Evolutionary conservation across 1,140 invertebrate species (phyloP), one percentile per base, ranked within the genome.

Genomic region (Varroa destructor): DNA sequence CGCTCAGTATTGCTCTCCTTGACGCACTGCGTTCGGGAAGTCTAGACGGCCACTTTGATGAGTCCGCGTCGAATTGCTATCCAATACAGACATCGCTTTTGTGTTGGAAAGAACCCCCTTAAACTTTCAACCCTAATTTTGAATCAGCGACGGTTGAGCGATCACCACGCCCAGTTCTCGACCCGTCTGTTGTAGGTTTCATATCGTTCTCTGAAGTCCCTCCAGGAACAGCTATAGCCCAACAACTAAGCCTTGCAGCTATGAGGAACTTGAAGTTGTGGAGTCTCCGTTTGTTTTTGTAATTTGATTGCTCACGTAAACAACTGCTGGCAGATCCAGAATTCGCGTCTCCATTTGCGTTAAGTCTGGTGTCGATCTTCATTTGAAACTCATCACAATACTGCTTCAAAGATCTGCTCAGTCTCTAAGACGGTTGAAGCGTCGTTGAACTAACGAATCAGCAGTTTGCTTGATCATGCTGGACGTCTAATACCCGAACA

Each of bases 21-120:
- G 8, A 94, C 81, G 76, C 90, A 93, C 75, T 93, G 90, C 0
- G 91, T 93, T 14, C 91, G 77, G 3, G 61, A 36, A 0, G 88
- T 77, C 80, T 94, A 91, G 0, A 88, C 86, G 5, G 83, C 80
- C 75, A 87, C 84, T 78, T 93, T 93, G 0, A 92, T 77, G 57
- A 78, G 77, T 71, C 82, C 79, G 71, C 77, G 76, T 25, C 83
- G n/a, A 37, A 83, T 74, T 25, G 82, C 76, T 77, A 40, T 67
- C 14, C 61, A 67, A 67, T 14, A 67, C 8, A 37, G 40, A 4
- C 12, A 67, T 46, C 61, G 40, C 46, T 37, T 67, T 67, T 10
- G 40, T 46, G 12, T 67, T 37, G 12, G 40, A 12, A 2, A 67
- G 36, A 1, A 67, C 61, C 14, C 40, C 40, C 40, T 10, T 12